phyloP scores from a whole-genome alignment of 2,797 vertebrate species.

The Hyperoplus lanceolatus region DNA sequence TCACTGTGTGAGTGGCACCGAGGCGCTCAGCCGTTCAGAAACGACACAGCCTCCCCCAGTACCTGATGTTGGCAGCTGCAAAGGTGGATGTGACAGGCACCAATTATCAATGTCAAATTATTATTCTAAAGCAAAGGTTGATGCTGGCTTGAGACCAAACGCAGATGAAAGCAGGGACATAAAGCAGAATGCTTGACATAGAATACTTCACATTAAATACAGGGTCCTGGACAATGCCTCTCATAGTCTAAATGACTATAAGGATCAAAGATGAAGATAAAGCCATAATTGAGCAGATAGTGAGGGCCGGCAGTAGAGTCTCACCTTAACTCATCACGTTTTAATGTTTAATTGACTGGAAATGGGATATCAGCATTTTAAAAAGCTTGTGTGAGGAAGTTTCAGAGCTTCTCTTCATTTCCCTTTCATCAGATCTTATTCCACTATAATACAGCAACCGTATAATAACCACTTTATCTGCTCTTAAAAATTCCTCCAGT shows the following conservation, averaged over 20 bases:
- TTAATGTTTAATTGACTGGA: conserved; percentile 79
- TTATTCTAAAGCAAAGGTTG: conserved; percentile 61
- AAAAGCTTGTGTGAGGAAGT: conserved; percentile 38
- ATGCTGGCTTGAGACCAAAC: conserved; percentile 63
- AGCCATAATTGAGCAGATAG: conserved; percentile 58
- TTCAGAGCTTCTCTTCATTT: conserved; percentile 56
- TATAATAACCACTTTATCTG: conserved; percentile 83
- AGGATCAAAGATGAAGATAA: conserved; percentile 67
- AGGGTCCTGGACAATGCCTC: conserved; percentile 37
- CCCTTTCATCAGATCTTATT: conserved; percentile 83
- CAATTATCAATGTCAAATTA: conserved; percentile 78
- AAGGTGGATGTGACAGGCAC: conserved; percentile 74
- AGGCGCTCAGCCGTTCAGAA: conserved; percentile 49
- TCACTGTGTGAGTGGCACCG: conserved; percentile 17
- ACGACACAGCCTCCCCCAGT: conserved; percentile 50
- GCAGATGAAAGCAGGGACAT: conserved; percentile 58
- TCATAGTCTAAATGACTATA: conserved; percentile 39
- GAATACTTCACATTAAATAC: conserved; percentile 57
- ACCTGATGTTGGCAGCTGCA: conserved; percentile 60
- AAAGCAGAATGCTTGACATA: conserved; percentile 46
- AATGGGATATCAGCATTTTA: conserved; percentile 59
- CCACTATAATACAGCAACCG: conserved; percentile 80
- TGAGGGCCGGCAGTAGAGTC: conserved; percentile 17
- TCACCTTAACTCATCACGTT: conserved; percentile 52
- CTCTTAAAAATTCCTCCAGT: conserved; percentile 84